These are phyloP conservation scores for Eonycteris spelaea DNA, from an alignment of 2,113 vertebrate species.

Conservation along the genomic window DNA sequence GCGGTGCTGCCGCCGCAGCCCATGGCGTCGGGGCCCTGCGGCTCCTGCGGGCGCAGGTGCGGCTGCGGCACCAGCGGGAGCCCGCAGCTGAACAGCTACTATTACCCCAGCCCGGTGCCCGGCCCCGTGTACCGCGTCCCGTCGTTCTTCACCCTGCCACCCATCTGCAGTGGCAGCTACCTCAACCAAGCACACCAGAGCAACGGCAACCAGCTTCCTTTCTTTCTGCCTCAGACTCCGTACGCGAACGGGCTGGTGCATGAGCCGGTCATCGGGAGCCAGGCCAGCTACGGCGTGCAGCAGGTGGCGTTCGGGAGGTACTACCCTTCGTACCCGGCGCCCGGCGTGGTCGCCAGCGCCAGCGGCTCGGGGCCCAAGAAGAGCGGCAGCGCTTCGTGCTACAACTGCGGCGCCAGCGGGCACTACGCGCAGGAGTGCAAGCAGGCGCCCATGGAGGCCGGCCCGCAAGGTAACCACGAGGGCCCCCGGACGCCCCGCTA, in stretches of 20 bases:
- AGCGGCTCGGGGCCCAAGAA: slow-evolving; percentile 91
- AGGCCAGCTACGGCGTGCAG: slow-evolving; percentile 92
- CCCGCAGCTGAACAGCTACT: slow-evolving; percentile 87
- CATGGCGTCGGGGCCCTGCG: slow-evolving; percentile 86
- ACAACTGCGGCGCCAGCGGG: slow-evolving; percentile 94
- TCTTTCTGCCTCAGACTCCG: slow-evolving; percentile 89
- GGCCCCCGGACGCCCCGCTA: slow-evolving; percentile 86
- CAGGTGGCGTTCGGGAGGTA: slow-evolving; percentile 92
- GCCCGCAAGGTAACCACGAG: slow-evolving; percentile 92
- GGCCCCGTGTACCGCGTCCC: slow-evolving; percentile 92
- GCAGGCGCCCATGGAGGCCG: slow-evolving; percentile 93
- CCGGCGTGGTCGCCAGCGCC: slow-evolving; percentile 85
- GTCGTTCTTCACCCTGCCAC: slow-evolving; percentile 89
- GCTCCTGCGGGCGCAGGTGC: slow-evolving; percentile 93
- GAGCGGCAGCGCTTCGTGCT: slow-evolving; percentile 94
- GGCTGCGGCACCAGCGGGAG: slow-evolving; percentile 89
- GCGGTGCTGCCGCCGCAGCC: slow-evolving; percentile 82
- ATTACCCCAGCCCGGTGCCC: slow-evolving; percentile 86
- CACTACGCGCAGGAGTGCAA: slow-evolving; percentile 97
- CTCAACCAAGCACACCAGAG: slow-evolving; percentile 94
- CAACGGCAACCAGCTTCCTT: slow-evolving; percentile 90
- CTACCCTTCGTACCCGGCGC: slow-evolving; percentile 88
- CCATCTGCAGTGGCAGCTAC: slow-evolving; percentile 95
- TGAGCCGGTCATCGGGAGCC: slow-evolving; percentile 91
- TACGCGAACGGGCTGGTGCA: slow-evolving; percentile 89